phyloP scores from a whole-genome alignment of 2,797 vertebrate genomes.

The Sphenodon punctatus region DNA sequence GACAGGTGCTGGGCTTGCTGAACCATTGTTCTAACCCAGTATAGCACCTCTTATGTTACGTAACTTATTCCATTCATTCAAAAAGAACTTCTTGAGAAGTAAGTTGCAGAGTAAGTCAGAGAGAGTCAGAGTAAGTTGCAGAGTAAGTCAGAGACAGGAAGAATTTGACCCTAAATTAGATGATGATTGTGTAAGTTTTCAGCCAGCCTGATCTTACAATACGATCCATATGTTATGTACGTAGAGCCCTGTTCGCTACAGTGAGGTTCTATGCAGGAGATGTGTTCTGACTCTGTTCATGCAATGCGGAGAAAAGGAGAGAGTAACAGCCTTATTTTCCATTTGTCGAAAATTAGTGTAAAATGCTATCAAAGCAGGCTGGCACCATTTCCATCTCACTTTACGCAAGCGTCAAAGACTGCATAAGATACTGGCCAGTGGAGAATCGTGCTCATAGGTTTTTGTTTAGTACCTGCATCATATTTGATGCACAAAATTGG shows the following conservation, averaged over 20 bases:
- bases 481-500: slow-evolving; percentile 30
- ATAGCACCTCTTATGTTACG: no score
- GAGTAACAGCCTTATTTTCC: no score
- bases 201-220: no score
- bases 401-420: not conserved
- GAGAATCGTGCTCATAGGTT: no score
- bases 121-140: not conserved
- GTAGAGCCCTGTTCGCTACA: not conserved
- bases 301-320: not conserved
- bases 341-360: not conserved
- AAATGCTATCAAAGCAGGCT: not conserved
- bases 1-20: no score
- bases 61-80: not conserved
- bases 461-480: not conserved
- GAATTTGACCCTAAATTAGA: not conserved
- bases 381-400: not conserved
- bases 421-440: not conserved
- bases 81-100: not conserved
- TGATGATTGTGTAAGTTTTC: no score
- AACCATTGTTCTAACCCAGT: no score
- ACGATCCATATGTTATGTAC: no score
- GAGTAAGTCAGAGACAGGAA: no score
- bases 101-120: not conserved
- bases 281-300: not conserved
- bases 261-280: not conserved